Conservation (phyloP, 2,113 vertebrate species). For the Zingel zingel region DNA sequence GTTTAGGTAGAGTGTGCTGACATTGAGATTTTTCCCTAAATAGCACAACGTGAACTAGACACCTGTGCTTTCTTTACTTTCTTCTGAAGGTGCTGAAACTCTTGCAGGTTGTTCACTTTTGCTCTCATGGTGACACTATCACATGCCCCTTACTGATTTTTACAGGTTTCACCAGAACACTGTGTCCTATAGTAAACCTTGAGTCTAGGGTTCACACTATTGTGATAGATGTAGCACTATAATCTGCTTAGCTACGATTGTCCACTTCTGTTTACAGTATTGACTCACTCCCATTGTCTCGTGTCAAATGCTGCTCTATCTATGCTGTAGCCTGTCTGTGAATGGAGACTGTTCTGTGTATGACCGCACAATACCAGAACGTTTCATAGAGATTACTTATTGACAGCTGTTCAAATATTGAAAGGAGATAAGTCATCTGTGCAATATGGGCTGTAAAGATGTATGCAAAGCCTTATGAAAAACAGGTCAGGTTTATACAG, state of each 20-base stretch:
- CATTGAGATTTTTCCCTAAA: slow-evolving; percentile 5
- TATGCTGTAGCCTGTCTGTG: slow-evolving; percentile 50
- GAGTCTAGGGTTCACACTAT: slow-evolving; percentile 77
- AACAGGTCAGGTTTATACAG: neutral
- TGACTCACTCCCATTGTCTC: slow-evolving; percentile 70
- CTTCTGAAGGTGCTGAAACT: slow-evolving; percentile 15
- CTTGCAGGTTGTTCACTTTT: neutral
- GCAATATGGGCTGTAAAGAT: slow-evolving; percentile 41
- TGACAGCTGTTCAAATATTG: slow-evolving; percentile 76
- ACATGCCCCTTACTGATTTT: slow-evolving; percentile 23
- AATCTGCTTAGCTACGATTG: slow-evolving; percentile 66
- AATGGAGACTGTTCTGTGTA: slow-evolving; percentile 79
- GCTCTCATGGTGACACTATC: slow-evolving; percentile 6
- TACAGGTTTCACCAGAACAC: slow-evolving; percentile 50
- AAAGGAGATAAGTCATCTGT: slow-evolving; percentile 57
- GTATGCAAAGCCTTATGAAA: neutral
- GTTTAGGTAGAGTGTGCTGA: slow-evolving; percentile 26
- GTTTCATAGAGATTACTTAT: slow-evolving; percentile 70
- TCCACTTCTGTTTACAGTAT: slow-evolving; percentile 70
- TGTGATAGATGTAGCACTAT: slow-evolving; percentile 65
- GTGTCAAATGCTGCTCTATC: slow-evolving; percentile 60
- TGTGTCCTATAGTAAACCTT: slow-evolving; percentile 73
- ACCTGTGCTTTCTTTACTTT: slow-evolving; percentile 23
- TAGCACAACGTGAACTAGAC: neutral
- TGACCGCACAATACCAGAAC: slow-evolving; percentile 55